Base-by-base conservation (phyloP, 2,797 vertebrate species). In the Meriones psammophilus region DNA sequence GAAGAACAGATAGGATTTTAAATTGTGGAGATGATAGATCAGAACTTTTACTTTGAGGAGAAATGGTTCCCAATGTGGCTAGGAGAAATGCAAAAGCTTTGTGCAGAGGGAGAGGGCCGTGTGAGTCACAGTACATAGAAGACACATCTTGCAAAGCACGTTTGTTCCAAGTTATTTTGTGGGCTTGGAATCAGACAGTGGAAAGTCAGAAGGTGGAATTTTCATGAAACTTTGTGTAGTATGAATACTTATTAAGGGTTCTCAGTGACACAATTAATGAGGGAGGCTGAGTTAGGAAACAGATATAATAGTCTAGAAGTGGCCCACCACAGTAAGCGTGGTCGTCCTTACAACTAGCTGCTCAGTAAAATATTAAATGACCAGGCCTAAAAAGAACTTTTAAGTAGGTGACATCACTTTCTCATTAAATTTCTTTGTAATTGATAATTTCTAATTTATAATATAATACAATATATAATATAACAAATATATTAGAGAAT, bases 361-460 rank as follows among this genome's bases (percentile, higher is more conserved):
- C 83, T 95, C 24, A 74, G 24, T 88, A 64, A 81, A 93, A 89
- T 71, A 33, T 12, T 46, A 80, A 91, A 76, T 79, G 69, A 33
- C 17, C 81, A 87, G 30, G 10, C 22, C 80, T 56, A 56, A 46
- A 93, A 79, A 94, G 78, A 86, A 71, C 39, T 91, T 64, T 94
- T 73, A 91, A 88, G 79, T 86, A 87, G 18, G 66, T 88, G 76
- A 85, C 36, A 84, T 95, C 60, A 88, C 2, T 96, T 96, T 93
- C 39, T 96, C 36, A 74, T 88, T 89, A 56, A 66, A 77, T 96
- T 94, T 92, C 17, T 58, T 20, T 71, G 39, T 89, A 73, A 54
- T 77, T 89, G 30, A 64, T 80, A 20, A 94, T 81, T 78, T 92
- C 7, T n/a, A 79, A 46, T 1, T 0, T 54, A 42, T 18, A 24